Evolutionary conservation across 2,113 vertebrate species (phyloP).

Genomic region (Blennius ocellaris): DNA sequence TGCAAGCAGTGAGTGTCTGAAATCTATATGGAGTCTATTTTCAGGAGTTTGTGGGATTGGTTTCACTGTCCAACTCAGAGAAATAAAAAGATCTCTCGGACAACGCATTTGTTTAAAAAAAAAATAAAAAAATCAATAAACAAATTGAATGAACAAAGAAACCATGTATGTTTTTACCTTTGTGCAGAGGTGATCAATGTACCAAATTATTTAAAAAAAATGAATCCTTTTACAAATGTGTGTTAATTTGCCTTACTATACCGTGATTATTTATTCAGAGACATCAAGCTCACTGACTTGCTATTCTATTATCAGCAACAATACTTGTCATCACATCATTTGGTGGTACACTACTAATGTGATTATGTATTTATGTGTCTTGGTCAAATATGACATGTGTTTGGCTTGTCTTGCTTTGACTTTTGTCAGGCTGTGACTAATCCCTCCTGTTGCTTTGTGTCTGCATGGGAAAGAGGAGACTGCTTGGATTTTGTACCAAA

Average conservation of each 20-base stretch:
- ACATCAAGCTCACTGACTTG: background rate
- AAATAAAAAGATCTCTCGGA: no score
- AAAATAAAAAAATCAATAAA: background rate
- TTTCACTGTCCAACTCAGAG: no score
- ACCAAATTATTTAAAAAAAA: background rate
- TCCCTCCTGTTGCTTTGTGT: constrained; percentile 45
- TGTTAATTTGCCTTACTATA: background rate
- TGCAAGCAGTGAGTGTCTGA: constrained; percentile 12
- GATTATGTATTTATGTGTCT: constrained; percentile 28
- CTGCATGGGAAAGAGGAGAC: constrained; percentile 40
- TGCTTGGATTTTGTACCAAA: constrained; percentile 21
- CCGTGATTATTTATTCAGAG: background rate
- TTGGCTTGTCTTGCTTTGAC: constrained; percentile 55
- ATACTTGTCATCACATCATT: background rate
- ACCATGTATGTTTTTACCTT: background rate
- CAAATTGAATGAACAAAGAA: background rate
- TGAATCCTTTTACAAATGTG: no score
- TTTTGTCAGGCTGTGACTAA: constrained; percentile 50
- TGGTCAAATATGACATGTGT: constrained; percentile 53
- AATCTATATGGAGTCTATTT: constrained; percentile 17
- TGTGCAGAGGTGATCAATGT: background rate
- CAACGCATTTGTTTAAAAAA: background rate
- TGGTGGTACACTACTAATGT: constrained; percentile 36
- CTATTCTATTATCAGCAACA: constrained; percentile 22
- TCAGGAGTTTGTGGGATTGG: background rate